Base-by-base conservation (phyloP, 2,888 invertebrate genomes). In the Spatulosminthurus flaviceps region DNA sequence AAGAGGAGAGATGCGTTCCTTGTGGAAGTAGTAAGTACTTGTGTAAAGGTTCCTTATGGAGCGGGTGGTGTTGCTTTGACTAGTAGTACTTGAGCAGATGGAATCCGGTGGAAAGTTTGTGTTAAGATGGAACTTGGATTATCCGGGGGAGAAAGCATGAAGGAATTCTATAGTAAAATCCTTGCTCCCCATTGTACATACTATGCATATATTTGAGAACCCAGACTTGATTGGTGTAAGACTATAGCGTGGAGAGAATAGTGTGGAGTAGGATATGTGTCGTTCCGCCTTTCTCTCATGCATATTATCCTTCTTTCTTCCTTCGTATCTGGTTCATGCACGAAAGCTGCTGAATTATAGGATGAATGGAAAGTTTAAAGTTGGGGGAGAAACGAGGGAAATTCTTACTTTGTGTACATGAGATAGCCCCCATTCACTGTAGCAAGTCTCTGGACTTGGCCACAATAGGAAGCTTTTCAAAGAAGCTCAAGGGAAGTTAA, bases 311-410 rank as follows among this genome's bases (percentile, higher is more conserved):
- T 16, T 51, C 51, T 51, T 51, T 51, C 51, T 51, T 51, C 51
- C 16, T 51, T 51, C 51, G 51, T 51, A 51, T 51, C 51, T 51
- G 2, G 7, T 51, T 51, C 51, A 51, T 51, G 51, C 51, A 51
- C 51, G 51, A 51, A 16, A 19, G 51, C 51, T 51, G 51, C 51
- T 51, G 51, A 51, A 51, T 51, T 51, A 19, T 51, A 11, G 51
- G 51, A 19, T 51, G 51, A 51, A 51, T 51, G 51, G 51, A 51
- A 51, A 51, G 51, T 51, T 51, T 51, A 51, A n/a, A 51, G 51
- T 51, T 51, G 16, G 9, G 51, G n/a, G 5, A 16, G 5, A 51
- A 16, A 51, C 51, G 51, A 51, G n/a, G 51, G 51, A 51, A 51
- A 51, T 51, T 51, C 51, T 2, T n/a, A n/a, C n/a, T n/a, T n/a